phyloP scores from a whole-genome alignment of 1,140 invertebrate genomes.

The Macrotrachela quadricornifera region DNA sequence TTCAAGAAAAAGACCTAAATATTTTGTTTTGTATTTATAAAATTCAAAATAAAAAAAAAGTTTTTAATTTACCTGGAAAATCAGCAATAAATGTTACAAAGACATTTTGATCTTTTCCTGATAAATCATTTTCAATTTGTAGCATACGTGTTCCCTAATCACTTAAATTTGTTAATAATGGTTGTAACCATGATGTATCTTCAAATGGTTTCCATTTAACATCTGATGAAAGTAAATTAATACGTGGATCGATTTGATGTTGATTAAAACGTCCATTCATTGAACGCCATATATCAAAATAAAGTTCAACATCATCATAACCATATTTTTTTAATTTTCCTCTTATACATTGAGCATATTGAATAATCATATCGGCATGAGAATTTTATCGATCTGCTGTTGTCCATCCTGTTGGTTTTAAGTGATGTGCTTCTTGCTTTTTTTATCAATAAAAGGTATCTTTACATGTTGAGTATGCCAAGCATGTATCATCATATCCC shows the following conservation, averaged over 20 bases:
- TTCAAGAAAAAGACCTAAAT: constrained; percentile 43
- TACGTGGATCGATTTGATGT: constrained; percentile 45
- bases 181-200: constrained; percentile 48
- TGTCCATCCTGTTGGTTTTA: constrained; percentile 53
- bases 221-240: constrained; percentile 38
- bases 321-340: constrained; percentile 35
- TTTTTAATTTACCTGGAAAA: too few relatives aligned
- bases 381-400: constrained; percentile 54
- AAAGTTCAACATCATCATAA: constrained; percentile 40
- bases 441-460: constrained; percentile 52
- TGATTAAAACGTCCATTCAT: constrained; percentile 70
- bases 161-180: constrained; percentile 47
- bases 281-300: constrained; percentile 71
- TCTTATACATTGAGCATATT: constrained; percentile 60
- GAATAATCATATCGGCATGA: constrained; percentile 62
- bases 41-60: too few relatives aligned
- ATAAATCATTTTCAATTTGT: constrained; percentile 42
- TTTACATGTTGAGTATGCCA: constrained; percentile 53
- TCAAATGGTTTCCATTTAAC: constrained; percentile 56
- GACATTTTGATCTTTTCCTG: constrained; percentile 19
- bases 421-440: constrained; percentile 42
- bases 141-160: constrained; percentile 39
- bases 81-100: constrained; percentile 67
- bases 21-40: too few relatives aligned
- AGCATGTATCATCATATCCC: constrained; percentile 88